phyloP scores from a whole-genome alignment of 2,113 vertebrate species.

The Hirundichthys speculiger region DNA sequence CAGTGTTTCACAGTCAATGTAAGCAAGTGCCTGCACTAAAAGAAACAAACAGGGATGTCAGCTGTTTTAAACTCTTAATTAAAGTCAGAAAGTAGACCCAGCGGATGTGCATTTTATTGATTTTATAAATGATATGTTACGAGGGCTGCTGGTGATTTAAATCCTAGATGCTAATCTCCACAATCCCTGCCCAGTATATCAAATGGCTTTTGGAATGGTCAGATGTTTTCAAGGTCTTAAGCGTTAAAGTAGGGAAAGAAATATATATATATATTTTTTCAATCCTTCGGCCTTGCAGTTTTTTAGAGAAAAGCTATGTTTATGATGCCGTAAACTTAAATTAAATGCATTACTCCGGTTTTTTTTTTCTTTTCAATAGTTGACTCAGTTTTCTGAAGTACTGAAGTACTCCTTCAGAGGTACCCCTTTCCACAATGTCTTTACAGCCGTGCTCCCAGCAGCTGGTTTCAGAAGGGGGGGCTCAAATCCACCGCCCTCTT shows the following conservation, averaged over 20 bases:
- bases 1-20: conserved; percentile 36
- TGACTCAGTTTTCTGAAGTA: too few relatives aligned
- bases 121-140: conserved; percentile 42
- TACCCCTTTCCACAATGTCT: too few relatives aligned
- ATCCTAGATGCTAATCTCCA: conserved; percentile 34
- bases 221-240: conserved; percentile 35
- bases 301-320: conserved; percentile 32
- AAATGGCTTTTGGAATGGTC: conserved; percentile 49
- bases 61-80: conserved; percentile 55
- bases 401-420: too few relatives aligned
- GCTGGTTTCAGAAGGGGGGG: too few relatives aligned
- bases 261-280: too few relatives aligned
- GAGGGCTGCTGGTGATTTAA: conserved; percentile 24
- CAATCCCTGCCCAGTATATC: conserved; percentile 35
- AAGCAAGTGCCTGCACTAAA: conserved; percentile 18
- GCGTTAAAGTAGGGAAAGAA: too few relatives aligned
- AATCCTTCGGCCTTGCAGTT: conserved; percentile 6
- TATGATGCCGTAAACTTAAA: too few relatives aligned
- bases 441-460: too few relatives aligned
- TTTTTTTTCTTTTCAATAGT: too few relatives aligned
- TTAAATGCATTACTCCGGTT: too few relatives aligned
- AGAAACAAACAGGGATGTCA: conserved; percentile 17
- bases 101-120: conserved; percentile 49
- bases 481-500: too few relatives aligned
- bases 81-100: conserved; percentile 38